Conservation (phyloP, 2,797 vertebrate genomes). For the Sebastes trivittatus region DNA sequence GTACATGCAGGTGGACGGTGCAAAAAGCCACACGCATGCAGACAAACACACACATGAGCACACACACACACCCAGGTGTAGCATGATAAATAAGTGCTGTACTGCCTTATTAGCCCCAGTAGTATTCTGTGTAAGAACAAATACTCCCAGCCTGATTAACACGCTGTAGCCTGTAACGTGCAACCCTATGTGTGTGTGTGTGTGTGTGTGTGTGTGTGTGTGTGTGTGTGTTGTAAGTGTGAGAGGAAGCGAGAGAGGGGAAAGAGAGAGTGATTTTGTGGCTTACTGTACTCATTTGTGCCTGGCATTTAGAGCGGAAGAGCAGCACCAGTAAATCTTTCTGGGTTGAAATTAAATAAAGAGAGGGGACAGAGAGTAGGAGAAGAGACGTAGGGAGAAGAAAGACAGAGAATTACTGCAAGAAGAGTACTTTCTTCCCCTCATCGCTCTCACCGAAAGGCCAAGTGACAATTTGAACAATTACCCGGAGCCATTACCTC, state of each 20-base stretch:
- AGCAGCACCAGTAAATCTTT: constrained; percentile 52
- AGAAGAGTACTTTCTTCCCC: constrained; percentile 67
- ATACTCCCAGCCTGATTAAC: constrained; percentile 85
- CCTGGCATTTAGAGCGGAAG: constrained; percentile 47
- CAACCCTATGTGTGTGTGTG: neutral
- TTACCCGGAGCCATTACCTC: constrained; percentile 81
- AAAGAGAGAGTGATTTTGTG: neutral
- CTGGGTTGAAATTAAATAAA: constrained; percentile 63
- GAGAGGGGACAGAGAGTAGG: constrained; percentile 23
- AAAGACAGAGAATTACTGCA: constrained; percentile 67
- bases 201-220: neutral
- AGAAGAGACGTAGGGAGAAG: constrained; percentile 40
- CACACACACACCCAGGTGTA: constrained; percentile 3
- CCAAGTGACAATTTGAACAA: constrained; percentile 86
- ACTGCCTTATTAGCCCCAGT: constrained; percentile 84
- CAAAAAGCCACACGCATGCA: neutral
- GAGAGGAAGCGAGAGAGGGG: neutral
- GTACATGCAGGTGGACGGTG: neutral
- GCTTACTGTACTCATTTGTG: constrained; percentile 30
- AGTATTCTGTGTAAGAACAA: constrained; percentile 63
- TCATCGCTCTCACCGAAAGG: constrained; percentile 78
- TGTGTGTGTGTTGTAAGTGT: neutral
- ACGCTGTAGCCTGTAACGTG: constrained; percentile 22
- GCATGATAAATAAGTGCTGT: constrained; percentile 58
- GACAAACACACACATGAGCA: neutral